Percentiles rank a stretch among this genome's conserved stretches.
These are phyloP conservation scores for Ailurus styani DNA, from an alignment of 2,113 vertebrate genomes.

Conservation along the genomic window DNA sequence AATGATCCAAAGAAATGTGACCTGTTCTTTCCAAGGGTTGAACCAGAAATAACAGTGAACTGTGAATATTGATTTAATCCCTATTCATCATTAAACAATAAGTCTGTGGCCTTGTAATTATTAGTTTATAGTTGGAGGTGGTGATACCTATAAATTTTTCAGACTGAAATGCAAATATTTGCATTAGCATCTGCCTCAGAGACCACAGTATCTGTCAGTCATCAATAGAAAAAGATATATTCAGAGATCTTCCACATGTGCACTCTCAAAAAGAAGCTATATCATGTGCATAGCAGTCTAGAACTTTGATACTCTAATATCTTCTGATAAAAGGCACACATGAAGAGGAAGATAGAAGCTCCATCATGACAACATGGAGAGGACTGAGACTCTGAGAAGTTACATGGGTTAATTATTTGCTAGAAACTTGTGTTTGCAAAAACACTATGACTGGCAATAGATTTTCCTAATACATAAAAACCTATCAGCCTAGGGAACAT, in stretches of 20 bases:
- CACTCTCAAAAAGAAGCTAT: background rate
- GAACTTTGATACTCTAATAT: background rate
- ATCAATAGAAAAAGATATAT: background rate
- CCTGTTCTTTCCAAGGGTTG: background rate
- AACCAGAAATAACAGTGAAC: background rate
- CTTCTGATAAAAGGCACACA: background rate
- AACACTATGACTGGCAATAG: background rate
- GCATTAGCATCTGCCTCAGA: background rate
- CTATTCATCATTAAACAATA: background rate
- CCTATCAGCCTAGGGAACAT: background rate
- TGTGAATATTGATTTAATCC: background rate
- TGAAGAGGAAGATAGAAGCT: background rate
- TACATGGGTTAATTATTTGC: background rate
- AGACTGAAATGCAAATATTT: background rate
- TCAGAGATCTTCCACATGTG: background rate
- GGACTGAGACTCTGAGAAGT: background rate
- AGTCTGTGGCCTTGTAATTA: background rate
- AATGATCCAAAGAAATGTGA: background rate
- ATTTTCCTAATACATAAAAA: background rate
- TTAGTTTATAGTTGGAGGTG: background rate
- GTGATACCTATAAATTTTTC: background rate
- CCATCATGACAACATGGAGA: background rate
- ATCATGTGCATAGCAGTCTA: background rate
- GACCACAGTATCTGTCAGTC: background rate
- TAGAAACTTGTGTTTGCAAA: background rate